Evolutionary conservation across 1,140 invertebrate genomes (phyloP), one percentile per base, ranked within the genome.

Genomic region (Listronotus bonariensis): DNA sequence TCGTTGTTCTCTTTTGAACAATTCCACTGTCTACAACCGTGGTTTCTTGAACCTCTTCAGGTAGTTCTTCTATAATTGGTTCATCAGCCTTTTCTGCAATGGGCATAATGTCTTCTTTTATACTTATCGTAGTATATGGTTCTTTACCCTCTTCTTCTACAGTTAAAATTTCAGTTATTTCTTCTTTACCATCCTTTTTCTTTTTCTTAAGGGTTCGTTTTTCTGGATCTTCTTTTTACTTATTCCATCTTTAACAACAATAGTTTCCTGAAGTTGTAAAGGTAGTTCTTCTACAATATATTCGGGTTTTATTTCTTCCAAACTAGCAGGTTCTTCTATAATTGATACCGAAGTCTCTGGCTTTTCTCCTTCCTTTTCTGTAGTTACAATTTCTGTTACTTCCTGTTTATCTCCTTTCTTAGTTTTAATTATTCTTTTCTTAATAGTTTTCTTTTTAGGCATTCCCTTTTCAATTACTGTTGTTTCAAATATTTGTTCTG

Each of bases 221-320:
- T 77, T 79, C 0, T 74, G 76, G 45, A 73, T 64, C 65, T 69
- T 72, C 51, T 71, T 73, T 63, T 77, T 78, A 15, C 15, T 15
- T 8, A 72, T 52, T 10, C 68, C 41, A 10, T 60, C 48, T 60
- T 66, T 38, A 15, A 38, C 58, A 15, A 68, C 38, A 49, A 62
- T 51, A 58, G 67, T 61, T 65, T 79, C 73, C 38, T 71, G 76
- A 9, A 75, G 76, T 64, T 80, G 74, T 70, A 82, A 79, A 14
- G 76, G 75, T 26, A 71, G 34, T 56, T 78, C 74, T 55, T 71
- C 70, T 18, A 72, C 54, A 10, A 69, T 31, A 12, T 56, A 51
- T 57, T 63, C 42, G 11, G 45, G 65, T 55, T 72, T 67, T n/a
- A 18, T 38, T 36, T 73, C 62, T 64, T 73, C 68, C 14, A 53